Conservation (phyloP, 2,888 invertebrate species). For the Oligia strigilis region DNA sequence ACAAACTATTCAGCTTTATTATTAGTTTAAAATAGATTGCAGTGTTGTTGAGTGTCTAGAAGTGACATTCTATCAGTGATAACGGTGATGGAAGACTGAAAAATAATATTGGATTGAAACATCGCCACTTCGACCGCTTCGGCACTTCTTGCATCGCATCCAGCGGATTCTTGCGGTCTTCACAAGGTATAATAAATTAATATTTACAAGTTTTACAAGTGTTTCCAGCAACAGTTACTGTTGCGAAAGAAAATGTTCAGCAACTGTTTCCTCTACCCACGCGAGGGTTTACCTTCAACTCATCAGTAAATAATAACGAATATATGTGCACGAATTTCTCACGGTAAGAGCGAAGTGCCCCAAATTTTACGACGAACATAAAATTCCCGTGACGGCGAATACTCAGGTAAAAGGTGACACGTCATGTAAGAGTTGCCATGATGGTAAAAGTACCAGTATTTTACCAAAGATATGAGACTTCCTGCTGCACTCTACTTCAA, state of each 20-base stretch:
- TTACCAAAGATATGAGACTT: slow-evolving; percentile 23
- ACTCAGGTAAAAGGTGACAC: slow-evolving; percentile 35
- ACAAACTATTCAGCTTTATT: too few species aligned
- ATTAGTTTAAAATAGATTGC: neutral
- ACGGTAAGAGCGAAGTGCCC: slow-evolving; percentile 37
- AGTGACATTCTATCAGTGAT: neutral
- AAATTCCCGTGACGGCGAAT: slow-evolving; percentile 58
- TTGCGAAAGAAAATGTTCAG: neutral
- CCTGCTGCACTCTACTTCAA: neutral
- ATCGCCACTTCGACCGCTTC: neutral
- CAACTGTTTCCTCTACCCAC: neutral
- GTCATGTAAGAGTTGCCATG: slow-evolving; percentile 14
- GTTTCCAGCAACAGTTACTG: neutral
- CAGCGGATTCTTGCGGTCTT: neutral
- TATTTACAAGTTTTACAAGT: neutral
- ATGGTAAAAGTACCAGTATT: slow-evolving; percentile 16
- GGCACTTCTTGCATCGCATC: neutral
- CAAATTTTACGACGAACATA: slow-evolving; percentile 66
- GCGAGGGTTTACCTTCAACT: neutral
- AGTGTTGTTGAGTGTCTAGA: neutral
- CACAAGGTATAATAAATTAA: neutral
- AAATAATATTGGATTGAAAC: neutral
- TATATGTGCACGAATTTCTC: slow-evolving; percentile 27
- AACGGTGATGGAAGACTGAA: neutral
- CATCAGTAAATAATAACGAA: neutral